A percentile compares a stretch with the other conserved stretches of the same genome.
Conservation (phyloP, 2,797 vertebrate species). For the Hydrolagus colliei region DNA sequence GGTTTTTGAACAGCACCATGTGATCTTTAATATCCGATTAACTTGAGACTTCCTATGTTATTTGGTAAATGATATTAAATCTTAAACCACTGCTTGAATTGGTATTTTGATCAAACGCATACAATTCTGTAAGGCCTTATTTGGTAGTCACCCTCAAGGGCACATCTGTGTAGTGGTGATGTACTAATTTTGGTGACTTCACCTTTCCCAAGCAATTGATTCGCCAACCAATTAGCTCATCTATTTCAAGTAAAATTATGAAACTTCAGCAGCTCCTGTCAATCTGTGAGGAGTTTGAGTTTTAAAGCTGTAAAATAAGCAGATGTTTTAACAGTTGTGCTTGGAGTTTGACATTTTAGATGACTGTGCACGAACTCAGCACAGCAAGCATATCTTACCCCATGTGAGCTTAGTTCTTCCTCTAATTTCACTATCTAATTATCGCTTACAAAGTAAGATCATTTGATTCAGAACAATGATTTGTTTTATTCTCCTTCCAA, state of each 20-base stretch:
- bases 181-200: not conserved
- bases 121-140: not conserved
- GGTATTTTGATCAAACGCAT: not conserved
- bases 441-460: not conserved
- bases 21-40: too few relatives aligned
- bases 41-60: not conserved
- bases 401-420: not conserved
- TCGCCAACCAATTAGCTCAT: not conserved
- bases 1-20: too few relatives aligned
- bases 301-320: not conserved
- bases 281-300: not conserved
- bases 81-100: not conserved
- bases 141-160: not conserved
- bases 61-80: not conserved
- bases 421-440: slow-evolving; percentile 1
- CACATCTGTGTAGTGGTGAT: not conserved
- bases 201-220: not conserved
- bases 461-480: not conserved
- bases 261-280: not conserved
- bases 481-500: not conserved
- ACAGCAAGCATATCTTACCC: not conserved
- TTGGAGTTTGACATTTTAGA: not conserved
- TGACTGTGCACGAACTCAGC: not conserved
- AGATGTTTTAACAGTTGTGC: not conserved
- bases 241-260: not conserved